Base-by-base conservation (phyloP, 2,797 vertebrate genomes). In the Lacerta viridis region DNA sequence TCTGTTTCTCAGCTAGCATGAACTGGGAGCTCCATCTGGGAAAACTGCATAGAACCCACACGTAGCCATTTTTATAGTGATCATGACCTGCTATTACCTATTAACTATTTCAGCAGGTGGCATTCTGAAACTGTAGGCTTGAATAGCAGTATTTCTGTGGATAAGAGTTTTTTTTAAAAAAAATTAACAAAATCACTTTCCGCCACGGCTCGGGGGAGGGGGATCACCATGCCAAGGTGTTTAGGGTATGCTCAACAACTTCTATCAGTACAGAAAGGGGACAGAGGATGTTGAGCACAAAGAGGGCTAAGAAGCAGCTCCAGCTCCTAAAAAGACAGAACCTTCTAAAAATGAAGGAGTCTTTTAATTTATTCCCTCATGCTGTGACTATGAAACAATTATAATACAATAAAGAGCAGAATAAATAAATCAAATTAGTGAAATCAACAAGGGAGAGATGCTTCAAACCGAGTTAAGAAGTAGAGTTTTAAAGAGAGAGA, bases 131-230 rank as follows among this genome's bases (percentile, higher is more conserved):
- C 7, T 41, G 36, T 13, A 81, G 61, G 36, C 36, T 41, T 41
- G 61, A 55, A 55, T 27, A 78, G 15, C 76, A 78, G 2, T 55
- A 78, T 78, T 50, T 78, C 50, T n/a, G 64, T 83, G 3, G 25
- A 43, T 69, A 64, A 7, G 61, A 84, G 10, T 3, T 46, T 46
- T 50, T 46, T 46, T 2, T 9, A 46, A 46, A 46, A 46, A 83
- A 71, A 43, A 43, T 4, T 78, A 77, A 43, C 15, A 64, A 77
- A 85, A 27, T 79, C 27, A n/a, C 33, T 11, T 69, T 68, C 39
- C 1, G 13, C 50, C 13, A 25, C 6, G 0, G 25, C 50, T 15
- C 3, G 27, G 10, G 6, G 17, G 3, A 3, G 23, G 17, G 15
- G 9, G 27, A 68, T 15, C 20, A 50, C 17, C 4, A 66, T 13